Conservation (phyloP, 2,797 vertebrate genomes). For the Smutsia gigantea region DNA sequence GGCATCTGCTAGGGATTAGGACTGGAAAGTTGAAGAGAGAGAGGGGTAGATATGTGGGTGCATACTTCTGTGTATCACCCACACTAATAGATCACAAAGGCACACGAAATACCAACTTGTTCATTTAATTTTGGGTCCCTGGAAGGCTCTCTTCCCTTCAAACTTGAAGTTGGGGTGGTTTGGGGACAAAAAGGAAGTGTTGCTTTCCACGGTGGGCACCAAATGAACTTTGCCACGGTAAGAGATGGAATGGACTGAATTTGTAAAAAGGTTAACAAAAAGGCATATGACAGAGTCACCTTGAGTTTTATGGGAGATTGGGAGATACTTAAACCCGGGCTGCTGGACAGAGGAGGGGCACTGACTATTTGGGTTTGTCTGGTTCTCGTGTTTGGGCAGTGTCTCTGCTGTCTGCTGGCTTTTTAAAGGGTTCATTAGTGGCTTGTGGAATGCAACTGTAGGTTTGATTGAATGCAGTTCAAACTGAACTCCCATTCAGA, state of each 20-base stretch:
- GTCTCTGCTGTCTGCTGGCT: not conserved
- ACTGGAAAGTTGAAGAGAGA: not conserved
- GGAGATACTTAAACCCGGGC: not conserved
- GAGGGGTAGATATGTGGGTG: not conserved
- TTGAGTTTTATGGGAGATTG: not conserved
- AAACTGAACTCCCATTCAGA: not conserved
- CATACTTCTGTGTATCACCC: not conserved
- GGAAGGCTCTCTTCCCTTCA: not conserved
- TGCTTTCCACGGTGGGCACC: not conserved
- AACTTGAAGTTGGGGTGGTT: not conserved
- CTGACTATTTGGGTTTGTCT: not conserved
- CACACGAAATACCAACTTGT: not conserved
- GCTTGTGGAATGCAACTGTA: not conserved
- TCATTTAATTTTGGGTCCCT: not conserved
- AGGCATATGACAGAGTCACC: not conserved
- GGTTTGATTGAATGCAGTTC: constrained; percentile 7
- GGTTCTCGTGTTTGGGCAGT: not conserved
- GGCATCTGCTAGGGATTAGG: constrained; percentile 12
- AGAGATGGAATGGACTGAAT: not conserved
- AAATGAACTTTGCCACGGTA: not conserved
- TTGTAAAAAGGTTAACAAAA: not conserved
- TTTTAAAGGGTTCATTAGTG: not conserved
- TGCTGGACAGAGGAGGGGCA: not conserved
- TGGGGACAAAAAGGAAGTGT: not conserved
- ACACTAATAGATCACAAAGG: not conserved